Evolutionary conservation across 2,888 invertebrate species (phyloP), one percentile per base, ranked within the genome.

Genomic region (Xanthia icteritia): DNA sequence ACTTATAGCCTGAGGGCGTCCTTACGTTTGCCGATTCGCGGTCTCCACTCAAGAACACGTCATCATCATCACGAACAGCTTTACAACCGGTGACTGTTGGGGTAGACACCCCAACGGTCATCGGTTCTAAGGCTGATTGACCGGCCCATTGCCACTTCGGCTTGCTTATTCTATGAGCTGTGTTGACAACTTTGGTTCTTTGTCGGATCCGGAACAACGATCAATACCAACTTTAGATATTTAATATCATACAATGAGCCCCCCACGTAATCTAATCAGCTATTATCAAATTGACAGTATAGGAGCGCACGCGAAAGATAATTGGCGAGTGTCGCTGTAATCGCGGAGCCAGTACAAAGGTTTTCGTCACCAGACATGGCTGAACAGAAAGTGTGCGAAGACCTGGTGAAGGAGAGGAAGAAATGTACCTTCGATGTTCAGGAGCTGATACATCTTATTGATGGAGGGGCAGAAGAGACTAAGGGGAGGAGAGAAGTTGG

Each of bases 401-500:
- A 98, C 93, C 94, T 98, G 73, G 93, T 96, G 77, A 97, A 95
- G 84, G 98, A 98, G 93, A 97, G 98, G 73, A 94, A 97, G 76
- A 97, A 97, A 84, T 98, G 98, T 86, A 97, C 97, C 6, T 98
- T 98, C 91, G 94, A 98, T 91, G 93, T 97, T 0, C 90, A 96
- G 74, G 99, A 99, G 93, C 95, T 99, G 87, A 98, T 98, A 0
- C 94, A 98, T 88, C 97, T 98, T 81, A 95, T 98, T 85, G 98
- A 98, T 93, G 98, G 98, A 5, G 97, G 98, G n/a, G 93, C 95
- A 77, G 96, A 98, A 63, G 97, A 97, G 91, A 98, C 98, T 5
- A 92, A 93, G 80, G 97, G 97, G 84, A 97, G 98, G 86, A 97
- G 90, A 67, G 91, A 92, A 77, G 90, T 94, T 61, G 95, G 96